phyloP scores from a whole-genome alignment of 2,888 invertebrate species.

The Drosophila pseudotakahashii region DNA sequence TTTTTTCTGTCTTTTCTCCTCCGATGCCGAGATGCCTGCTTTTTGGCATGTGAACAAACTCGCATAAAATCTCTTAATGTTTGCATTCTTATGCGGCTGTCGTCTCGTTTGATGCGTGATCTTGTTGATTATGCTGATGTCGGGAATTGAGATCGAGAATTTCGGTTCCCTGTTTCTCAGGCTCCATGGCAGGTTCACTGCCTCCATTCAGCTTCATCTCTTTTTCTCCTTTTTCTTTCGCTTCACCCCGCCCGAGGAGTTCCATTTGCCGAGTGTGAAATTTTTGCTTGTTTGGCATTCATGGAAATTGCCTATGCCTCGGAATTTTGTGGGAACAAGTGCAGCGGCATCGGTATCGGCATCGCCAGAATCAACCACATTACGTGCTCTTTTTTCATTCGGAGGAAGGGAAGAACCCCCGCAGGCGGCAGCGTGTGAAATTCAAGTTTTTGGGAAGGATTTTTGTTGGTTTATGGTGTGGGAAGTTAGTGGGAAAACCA shows the following conservation, averaged over 20 bases:
- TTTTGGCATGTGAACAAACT: constrained; percentile 79
- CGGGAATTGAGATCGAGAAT: constrained; percentile 29
- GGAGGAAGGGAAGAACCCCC: constrained; percentile 60
- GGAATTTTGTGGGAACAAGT: constrained; percentile 79
- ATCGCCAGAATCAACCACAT: constrained; percentile 31
- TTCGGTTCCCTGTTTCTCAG: constrained; percentile 28
- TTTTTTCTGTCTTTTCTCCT: neutral
- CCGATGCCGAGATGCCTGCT: constrained; percentile 5
- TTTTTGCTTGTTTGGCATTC: constrained; percentile 67
- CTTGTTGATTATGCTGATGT: constrained; percentile 77
- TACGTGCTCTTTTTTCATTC: constrained; percentile 55
- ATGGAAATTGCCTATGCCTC: constrained; percentile 75
- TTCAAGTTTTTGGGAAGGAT: constrained; percentile 41
- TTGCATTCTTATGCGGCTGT: constrained; percentile 78
- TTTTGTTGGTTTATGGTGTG: constrained; percentile 8
- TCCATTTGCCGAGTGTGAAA: constrained; percentile 64
- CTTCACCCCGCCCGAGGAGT: constrained; percentile 1
- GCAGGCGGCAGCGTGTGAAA: constrained; percentile 75
- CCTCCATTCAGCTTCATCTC: constrained; percentile 19
- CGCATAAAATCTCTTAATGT: constrained; percentile 78
- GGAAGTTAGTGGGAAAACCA: constrained; percentile 1
- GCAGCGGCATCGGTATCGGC: constrained; percentile 44
- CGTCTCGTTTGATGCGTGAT: constrained; percentile 79
- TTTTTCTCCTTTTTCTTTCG: neutral
- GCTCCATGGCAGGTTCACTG: constrained; percentile 10